phyloP scores from a whole-genome alignment of 1,140 invertebrate genomes.

The Cydia pomonella region DNA sequence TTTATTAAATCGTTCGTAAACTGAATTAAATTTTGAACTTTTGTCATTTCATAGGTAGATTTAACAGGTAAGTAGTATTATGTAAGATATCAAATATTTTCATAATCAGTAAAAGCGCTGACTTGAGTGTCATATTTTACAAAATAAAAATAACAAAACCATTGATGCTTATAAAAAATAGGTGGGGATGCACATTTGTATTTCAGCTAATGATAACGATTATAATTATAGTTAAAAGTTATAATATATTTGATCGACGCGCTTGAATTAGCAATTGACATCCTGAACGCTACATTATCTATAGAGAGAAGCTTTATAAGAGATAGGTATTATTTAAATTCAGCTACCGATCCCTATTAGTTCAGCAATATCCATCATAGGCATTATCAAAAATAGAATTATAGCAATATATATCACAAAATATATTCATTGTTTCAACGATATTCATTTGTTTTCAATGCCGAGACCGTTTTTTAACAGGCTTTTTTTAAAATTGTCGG shows the following conservation, averaged over 20 bases:
- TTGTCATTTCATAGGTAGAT: too few species aligned
- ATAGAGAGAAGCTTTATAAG: slow-evolving; percentile 43
- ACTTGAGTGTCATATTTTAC: not conserved
- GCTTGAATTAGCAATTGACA: slow-evolving; percentile 57
- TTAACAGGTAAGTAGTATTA: too few species aligned
- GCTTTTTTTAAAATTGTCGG: not conserved
- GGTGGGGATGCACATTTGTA: not conserved
- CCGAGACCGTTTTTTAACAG: slow-evolving; percentile 41
- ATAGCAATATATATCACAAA: slow-evolving; percentile 79
- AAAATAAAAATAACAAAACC: not conserved
- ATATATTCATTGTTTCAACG: slow-evolving; percentile 78
- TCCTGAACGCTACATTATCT: slow-evolving; percentile 44
- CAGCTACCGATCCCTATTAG: slow-evolving; percentile 72
- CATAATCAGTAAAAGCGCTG: too few species aligned
- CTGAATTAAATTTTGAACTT: too few species aligned
- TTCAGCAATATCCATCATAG: slow-evolving; percentile 72
- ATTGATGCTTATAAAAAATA: not conserved
- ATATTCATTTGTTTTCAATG: slow-evolving; percentile 70
- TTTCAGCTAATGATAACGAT: not conserved
- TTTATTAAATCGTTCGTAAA: too few species aligned
- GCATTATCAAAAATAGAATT: slow-evolving; percentile 80
- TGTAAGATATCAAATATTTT: too few species aligned
- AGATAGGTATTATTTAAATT: slow-evolving; percentile 48
- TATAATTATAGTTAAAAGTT: not conserved
- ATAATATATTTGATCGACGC: slow-evolving; percentile 16